phyloP scores from a whole-genome alignment of 2,888 invertebrate genomes.

The Thymelicus sylvestris region DNA sequence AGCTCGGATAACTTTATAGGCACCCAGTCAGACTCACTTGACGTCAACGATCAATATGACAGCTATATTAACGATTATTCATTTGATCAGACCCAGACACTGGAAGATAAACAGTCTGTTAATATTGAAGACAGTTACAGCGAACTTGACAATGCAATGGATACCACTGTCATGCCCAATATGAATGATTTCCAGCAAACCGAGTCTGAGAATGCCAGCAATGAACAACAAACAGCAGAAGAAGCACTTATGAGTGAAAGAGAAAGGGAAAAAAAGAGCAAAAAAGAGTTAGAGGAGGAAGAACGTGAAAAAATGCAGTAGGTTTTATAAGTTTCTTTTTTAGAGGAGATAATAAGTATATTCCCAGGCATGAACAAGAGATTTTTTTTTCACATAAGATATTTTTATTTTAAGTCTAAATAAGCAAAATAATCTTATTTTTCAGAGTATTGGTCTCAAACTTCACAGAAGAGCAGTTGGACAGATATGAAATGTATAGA shows the following conservation, averaged over 20 bases:
- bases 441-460: conserved; percentile 97
- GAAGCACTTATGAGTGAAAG: conserved; percentile 79
- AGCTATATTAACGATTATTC: conserved; percentile 72
- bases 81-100: conserved; percentile 61
- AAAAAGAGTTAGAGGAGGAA: conserved; percentile 95
- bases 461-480: conserved; percentile 98
- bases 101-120: conserved; percentile 54
- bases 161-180: conserved; percentile 54
- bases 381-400: no score
- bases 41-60: conserved; percentile 69
- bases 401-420: no score
- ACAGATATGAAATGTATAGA: conserved; percentile 99
- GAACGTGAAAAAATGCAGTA: conserved; percentile 98
- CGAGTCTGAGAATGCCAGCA: conserved; percentile 54
- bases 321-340: conserved; percentile 59
- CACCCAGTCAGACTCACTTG: conserved; percentile 42
- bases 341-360: not conserved
- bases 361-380: no score
- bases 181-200: conserved; percentile 65
- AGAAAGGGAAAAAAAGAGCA: conserved; percentile 89
- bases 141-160: conserved; percentile 49
- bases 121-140: conserved; percentile 51
- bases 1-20: conserved; percentile 53
- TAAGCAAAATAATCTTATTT: conserved; percentile 42
- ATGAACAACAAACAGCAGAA: conserved; percentile 70